Percentiles rank a stretch among this genome's conserved stretches.
Conservation (phyloP, 2,113 vertebrate genomes). For the Clupea harengus region DNA sequence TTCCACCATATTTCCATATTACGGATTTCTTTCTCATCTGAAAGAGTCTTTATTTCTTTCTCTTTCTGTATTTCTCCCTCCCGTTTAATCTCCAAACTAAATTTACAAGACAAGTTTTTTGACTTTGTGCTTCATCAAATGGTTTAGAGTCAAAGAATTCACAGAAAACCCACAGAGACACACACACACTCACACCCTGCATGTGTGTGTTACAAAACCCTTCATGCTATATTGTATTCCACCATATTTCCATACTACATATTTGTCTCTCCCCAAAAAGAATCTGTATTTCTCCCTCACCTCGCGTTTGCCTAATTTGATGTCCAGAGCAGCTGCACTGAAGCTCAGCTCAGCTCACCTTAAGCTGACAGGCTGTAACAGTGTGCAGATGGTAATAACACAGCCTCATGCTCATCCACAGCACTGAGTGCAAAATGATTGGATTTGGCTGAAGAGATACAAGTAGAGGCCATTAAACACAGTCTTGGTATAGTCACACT, state of each 20-base stretch:
- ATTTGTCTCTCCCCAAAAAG: neutral
- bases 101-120: no score
- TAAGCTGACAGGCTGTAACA: neutral
- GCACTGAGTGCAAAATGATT: neutral
- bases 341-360: constrained; percentile 7
- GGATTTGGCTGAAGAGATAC: neutral
- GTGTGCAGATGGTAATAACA: neutral
- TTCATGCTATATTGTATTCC: neutral
- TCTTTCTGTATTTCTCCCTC: neutral
- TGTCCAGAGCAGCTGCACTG: neutral
- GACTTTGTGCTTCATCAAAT: no score
- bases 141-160: no score
- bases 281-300: neutral
- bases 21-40: neutral
- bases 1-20: neutral
- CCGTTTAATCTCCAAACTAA: neutral
- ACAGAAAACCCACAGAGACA: neutral
- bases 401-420: neutral
- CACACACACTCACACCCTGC: neutral
- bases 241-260: neutral
- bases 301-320: neutral
- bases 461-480: neutral
- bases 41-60: neutral
- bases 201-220: neutral
- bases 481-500: neutral